These are phyloP conservation scores for Cirrhinus molitorella DNA, from an alignment of 2,797 vertebrate genomes.

Conservation along the genomic window DNA sequence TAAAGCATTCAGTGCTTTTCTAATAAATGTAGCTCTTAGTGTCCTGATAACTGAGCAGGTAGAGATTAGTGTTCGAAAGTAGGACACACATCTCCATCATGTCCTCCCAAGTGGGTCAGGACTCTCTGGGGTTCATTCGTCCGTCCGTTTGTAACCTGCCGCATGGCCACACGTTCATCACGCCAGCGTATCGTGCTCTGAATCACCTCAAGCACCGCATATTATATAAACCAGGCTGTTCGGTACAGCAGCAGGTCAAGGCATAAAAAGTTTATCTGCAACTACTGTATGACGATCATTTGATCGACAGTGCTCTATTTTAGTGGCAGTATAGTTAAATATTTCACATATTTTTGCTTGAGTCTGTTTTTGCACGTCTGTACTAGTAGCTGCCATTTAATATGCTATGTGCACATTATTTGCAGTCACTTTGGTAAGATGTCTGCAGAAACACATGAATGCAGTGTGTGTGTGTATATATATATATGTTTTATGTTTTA, in stretches of 20 bases:
- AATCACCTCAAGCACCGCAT: slow-evolving; percentile 17
- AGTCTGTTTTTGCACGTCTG: background rate
- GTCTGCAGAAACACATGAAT: background rate
- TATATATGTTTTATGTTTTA: background rate
- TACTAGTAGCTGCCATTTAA: background rate
- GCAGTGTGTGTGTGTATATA: too few species aligned
- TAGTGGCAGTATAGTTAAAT: background rate
- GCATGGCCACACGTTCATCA: slow-evolving; percentile 32
- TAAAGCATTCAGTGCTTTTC: background rate
- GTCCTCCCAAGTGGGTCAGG: slow-evolving; percentile 53
- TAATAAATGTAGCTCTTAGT: background rate
- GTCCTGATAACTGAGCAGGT: slow-evolving; percentile 5
- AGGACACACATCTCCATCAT: slow-evolving; percentile 46
- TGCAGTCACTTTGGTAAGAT: background rate
- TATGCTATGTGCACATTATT: background rate
- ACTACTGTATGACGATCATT: background rate
- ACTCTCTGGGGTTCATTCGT: slow-evolving; percentile 38
- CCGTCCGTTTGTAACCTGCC: slow-evolving; percentile 35
- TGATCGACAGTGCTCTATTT: background rate
- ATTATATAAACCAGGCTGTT: slow-evolving; percentile 26
- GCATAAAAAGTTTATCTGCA: background rate
- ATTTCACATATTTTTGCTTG: background rate
- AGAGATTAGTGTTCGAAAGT: slow-evolving; percentile 27
- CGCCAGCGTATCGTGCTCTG: slow-evolving; percentile 6
- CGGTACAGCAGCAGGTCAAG: slow-evolving; percentile 1